phyloP scores from a whole-genome alignment of 37 sponge, comb jelly and placozoan genomes.

The Theonella swinhoei region DNA sequence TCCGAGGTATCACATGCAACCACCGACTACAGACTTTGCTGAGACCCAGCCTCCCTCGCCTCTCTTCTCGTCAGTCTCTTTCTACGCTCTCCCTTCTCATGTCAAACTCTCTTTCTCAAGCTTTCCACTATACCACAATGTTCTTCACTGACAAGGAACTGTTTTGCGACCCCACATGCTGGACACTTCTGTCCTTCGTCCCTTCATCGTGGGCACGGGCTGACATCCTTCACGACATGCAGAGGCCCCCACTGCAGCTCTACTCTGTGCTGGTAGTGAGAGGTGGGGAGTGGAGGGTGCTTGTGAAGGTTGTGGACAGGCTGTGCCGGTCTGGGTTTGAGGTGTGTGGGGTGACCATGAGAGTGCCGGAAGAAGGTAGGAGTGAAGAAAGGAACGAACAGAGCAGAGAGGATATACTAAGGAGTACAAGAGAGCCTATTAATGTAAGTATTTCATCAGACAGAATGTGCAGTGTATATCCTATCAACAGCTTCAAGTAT shows the following conservation, averaged over 20 bases:
- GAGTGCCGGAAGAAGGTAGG: not conserved
- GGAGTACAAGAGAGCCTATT: not conserved
- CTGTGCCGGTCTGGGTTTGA: constrained; percentile 41
- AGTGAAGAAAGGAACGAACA: not conserved
- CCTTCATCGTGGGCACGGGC: constrained; percentile 51
- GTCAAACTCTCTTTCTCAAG: constrained; percentile 23
- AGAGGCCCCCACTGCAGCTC: not conserved
- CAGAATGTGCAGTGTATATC: not conserved
- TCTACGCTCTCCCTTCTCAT: not conserved
- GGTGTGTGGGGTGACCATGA: constrained; percentile 43
- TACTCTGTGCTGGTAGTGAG: constrained; percentile 41
- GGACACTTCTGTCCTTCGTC: constrained; percentile 22
- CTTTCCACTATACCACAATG: constrained; percentile 19
- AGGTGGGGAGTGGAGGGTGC: not conserved
- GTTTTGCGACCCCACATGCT: constrained; percentile 40
- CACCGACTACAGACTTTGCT: constrained; percentile 11
- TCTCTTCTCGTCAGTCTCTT: not conserved
- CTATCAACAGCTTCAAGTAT: no score
- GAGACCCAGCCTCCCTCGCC: not conserved
- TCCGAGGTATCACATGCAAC: constrained; percentile 46
- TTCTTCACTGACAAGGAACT: constrained; percentile 77
- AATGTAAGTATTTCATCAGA: not conserved
- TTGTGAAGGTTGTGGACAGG: constrained; percentile 53
- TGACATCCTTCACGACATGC: constrained; percentile 24
- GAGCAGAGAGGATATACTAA: not conserved